These are phyloP conservation scores for Blastobasis adustella DNA, from an alignment of 2,888 invertebrate species.

Conservation along the genomic window DNA sequence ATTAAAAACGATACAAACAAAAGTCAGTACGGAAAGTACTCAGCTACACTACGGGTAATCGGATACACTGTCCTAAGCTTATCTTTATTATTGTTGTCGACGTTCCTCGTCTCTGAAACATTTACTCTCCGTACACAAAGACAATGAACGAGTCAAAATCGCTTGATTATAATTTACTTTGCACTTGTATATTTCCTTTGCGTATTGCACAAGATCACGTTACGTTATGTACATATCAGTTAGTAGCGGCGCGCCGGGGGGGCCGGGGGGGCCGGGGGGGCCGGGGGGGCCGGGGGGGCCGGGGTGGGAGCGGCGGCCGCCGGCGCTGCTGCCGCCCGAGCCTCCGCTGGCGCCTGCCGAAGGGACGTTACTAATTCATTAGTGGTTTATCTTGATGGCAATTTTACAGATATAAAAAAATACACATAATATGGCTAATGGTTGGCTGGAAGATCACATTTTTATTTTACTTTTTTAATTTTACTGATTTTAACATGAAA, in stretches of 20 bases:
- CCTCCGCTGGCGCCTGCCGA: conserved; percentile 7
- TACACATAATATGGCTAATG: neutral
- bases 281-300: neutral
- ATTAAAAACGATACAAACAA: conserved; percentile 31
- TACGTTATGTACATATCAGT: conserved; percentile 42
- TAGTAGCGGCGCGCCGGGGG: conserved; percentile 10
- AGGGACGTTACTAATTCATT: conserved; percentile 31
- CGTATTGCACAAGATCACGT: conserved; percentile 53
- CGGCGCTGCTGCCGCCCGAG: conserved; percentile 14
- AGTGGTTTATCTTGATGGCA: conserved; percentile 45
- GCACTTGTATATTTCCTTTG: conserved; percentile 38
- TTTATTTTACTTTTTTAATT: too few species aligned
- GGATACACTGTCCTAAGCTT: conserved; percentile 32
- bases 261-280: too few species aligned
- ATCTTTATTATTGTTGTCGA: conserved; percentile 16
- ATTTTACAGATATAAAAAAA: conserved; percentile 41
- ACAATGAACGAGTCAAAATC: conserved; percentile 33
- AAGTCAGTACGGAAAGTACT: conserved; percentile 29
- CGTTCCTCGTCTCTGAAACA: conserved; percentile 20
- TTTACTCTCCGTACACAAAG: conserved; percentile 30
- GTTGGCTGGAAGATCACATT: neutral
- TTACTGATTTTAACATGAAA: too few species aligned
- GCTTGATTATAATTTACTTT: conserved; percentile 24
- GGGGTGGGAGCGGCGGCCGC: conserved; percentile 16
- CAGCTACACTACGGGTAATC: conserved; percentile 29